Percentiles rank a stretch among this genome's conserved stretches.
phyloP scores from a whole-genome alignment of 2,113 vertebrate species.

The Clarias macrocephalus region DNA sequence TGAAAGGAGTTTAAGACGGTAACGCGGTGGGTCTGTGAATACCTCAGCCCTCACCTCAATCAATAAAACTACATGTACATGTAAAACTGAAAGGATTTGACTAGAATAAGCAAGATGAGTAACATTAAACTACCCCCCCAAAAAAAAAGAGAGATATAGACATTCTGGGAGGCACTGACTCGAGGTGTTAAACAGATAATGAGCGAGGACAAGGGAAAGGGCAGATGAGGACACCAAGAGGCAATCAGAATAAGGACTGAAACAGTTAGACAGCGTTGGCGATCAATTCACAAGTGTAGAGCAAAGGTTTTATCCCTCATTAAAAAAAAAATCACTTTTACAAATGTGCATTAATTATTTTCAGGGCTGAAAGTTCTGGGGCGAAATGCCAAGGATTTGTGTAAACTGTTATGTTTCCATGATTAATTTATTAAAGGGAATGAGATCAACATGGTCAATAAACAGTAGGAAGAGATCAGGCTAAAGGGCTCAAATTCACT shows the following conservation, averaged over 20 bases:
- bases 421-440: constrained; percentile 47
- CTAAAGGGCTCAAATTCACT: constrained; percentile 43
- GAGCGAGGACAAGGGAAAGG: constrained; percentile 8
- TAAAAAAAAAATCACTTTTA: constrained; percentile 27
- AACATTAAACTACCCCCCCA: neutral
- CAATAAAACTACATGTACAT: constrained; percentile 25
- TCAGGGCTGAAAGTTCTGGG: constrained; percentile 20
- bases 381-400: constrained; percentile 41
- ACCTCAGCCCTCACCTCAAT: constrained; percentile 3
- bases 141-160: neutral
- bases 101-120: neutral
- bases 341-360: constrained; percentile 46
- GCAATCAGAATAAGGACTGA: constrained; percentile 18
- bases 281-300: constrained; percentile 32
- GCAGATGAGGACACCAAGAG: constrained; percentile 9
- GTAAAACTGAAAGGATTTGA: constrained; percentile 1
- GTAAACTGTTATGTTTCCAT: constrained; percentile 21
- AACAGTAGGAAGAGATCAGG: constrained; percentile 26
- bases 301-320: constrained; percentile 47
- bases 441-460: constrained; percentile 34
- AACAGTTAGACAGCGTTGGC: neutral
- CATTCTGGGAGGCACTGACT: constrained; percentile 19
- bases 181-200: constrained; percentile 27
- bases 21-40: neutral
- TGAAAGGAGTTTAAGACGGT: neutral